These are phyloP conservation scores for Callinectes sapidus DNA, from an alignment of 2,888 invertebrate species.

Conservation along the genomic window DNA sequence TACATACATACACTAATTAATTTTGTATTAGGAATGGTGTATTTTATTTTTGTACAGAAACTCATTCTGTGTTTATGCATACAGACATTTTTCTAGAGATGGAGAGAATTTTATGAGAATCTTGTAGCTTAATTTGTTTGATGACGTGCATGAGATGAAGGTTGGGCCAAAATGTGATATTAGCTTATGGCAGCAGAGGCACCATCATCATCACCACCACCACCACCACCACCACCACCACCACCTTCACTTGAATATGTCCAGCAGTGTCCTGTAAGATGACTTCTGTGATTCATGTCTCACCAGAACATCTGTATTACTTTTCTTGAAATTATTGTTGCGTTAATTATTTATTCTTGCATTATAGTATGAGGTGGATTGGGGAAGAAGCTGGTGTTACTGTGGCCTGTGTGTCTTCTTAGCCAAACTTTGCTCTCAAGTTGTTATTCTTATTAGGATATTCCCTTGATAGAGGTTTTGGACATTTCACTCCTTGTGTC, in stretches of 20 bases:
- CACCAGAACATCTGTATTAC: neutral
- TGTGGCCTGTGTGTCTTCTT: neutral
- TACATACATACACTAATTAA: constrained; percentile 1
- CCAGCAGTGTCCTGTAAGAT: neutral
- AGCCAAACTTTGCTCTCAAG: neutral
- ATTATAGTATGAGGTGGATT: neutral
- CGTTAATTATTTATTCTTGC: neutral
- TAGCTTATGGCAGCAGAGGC: neutral
- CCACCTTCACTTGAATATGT: neutral
- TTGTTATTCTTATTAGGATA: neutral
- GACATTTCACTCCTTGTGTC: neutral
- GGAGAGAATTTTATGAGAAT: neutral
- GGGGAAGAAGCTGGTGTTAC: neutral
- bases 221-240: neutral
- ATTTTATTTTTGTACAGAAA: neutral
- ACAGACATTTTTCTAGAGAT: neutral
- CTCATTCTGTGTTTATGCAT: neutral
- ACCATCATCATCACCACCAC: neutral
- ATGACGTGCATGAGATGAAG: neutral
- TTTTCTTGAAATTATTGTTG: neutral
- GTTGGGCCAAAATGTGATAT: neutral
- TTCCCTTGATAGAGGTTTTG: neutral
- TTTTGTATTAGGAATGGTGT: neutral
- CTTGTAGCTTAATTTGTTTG: neutral
- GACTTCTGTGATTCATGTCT: neutral